phyloP scores from a whole-genome alignment of 2,888 invertebrate genomes.

The Papilio demoleus region DNA sequence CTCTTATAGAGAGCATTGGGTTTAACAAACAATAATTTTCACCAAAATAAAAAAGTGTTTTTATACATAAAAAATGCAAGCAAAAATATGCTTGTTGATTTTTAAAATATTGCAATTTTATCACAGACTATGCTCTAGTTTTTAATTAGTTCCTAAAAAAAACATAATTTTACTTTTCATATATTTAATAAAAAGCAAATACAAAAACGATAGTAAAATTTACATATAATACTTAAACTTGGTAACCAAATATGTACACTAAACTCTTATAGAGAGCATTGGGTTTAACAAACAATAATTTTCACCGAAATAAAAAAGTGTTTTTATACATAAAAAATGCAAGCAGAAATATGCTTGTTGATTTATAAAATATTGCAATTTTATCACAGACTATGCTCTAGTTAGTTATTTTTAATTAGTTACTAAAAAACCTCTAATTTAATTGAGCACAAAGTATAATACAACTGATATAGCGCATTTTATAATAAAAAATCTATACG shows the following conservation, averaged over 20 bases:
- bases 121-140: constrained; percentile 49
- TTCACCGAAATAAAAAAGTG: not conserved
- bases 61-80: not conserved
- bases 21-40: not conserved
- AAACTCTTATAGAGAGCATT: not conserved
- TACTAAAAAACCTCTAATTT: constrained; percentile 18
- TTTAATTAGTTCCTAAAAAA: constrained; percentile 9
- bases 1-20: constrained; percentile 2
- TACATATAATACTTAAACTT: not conserved
- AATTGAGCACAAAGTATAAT: constrained; percentile 30
- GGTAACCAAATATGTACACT: no score
- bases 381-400: constrained; percentile 50
- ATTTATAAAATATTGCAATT: not conserved
- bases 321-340: not conserved
- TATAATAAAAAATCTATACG: not conserved
- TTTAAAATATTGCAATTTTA: constrained; percentile 31
- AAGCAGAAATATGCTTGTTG: not conserved
- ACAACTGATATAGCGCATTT: not conserved
- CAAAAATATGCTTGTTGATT: not conserved
- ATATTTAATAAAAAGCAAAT: constrained; percentile 12
- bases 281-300: not conserved
- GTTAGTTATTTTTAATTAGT: constrained; percentile 14
- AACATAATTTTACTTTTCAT: not conserved
- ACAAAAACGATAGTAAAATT: constrained; percentile 29
- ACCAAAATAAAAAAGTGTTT: not conserved